phyloP scores from a whole-genome alignment of 2,113 vertebrate species.

The Chunga burmeisteri region DNA sequence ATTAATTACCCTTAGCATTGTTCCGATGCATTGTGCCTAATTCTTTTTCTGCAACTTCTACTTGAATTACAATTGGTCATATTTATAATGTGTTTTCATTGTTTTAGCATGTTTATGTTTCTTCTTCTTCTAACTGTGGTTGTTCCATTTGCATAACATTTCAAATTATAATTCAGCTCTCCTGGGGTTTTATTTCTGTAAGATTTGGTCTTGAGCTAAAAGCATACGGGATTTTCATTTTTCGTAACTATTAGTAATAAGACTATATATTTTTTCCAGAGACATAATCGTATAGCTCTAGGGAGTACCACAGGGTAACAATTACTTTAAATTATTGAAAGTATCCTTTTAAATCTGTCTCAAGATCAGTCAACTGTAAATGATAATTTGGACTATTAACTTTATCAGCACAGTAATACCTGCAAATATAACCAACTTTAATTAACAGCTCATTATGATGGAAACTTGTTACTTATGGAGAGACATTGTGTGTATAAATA shows the following conservation, averaged over 20 bases:
- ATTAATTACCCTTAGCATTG: neutral
- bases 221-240: neutral
- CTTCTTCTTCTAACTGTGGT: neutral
- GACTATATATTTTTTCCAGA: neutral
- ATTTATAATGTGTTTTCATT: neutral
- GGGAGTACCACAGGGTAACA: neutral
- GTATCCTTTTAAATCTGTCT: neutral
- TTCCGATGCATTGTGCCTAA: neutral
- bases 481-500: neutral
- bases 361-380: neutral
- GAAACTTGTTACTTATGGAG: neutral
- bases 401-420: neutral
- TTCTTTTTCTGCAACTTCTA: neutral
- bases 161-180: neutral
- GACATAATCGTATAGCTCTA: neutral
- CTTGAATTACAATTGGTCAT: neutral
- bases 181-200: neutral
- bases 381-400: neutral
- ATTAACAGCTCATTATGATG: slow-evolving; percentile 15
- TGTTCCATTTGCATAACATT: neutral
- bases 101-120: neutral
- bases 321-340: neutral
- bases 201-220: neutral
- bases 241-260: neutral
- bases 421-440: neutral